Evolutionary conservation across 1,140 invertebrate species (phyloP).

Genomic region (Holcopasites calliopsidis): DNA sequence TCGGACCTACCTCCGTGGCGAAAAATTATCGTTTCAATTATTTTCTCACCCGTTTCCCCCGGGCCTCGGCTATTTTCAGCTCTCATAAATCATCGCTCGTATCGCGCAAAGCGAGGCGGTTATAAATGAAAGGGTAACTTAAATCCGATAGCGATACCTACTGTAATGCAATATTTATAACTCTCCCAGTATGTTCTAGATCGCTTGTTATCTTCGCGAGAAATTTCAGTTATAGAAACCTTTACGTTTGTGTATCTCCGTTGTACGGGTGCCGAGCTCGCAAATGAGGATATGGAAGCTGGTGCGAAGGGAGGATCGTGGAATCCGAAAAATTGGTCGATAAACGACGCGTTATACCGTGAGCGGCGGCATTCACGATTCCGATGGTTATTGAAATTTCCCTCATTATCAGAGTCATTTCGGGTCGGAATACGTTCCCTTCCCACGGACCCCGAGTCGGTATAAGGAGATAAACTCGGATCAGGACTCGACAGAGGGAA

Average conservation of each 20-base stretch:
- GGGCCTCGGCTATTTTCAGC: neutral
- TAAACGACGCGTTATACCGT: neutral
- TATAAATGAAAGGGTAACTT: too few relatives aligned
- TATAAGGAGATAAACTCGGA: slow-evolving; percentile 56
- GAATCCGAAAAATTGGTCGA: neutral
- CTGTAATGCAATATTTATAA: too few relatives aligned
- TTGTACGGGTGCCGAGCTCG: too few relatives aligned
- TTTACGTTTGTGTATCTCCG: too few relatives aligned
- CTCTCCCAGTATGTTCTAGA: too few relatives aligned
- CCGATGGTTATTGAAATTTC: slow-evolving; percentile 17
- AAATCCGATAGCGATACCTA: too few relatives aligned
- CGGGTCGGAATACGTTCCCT: slow-evolving; percentile 24
- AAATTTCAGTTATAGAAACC: too few relatives aligned
- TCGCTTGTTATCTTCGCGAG: too few relatives aligned
- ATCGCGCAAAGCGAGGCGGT: too few relatives aligned
- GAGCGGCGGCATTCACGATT: neutral
- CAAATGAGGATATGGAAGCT: too few relatives aligned
- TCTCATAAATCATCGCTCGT: too few relatives aligned
- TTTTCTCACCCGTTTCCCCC: neutral
- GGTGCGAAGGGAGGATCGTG: neutral
- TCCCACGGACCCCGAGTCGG: slow-evolving; percentile 16
- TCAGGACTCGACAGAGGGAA: slow-evolving; percentile 38
- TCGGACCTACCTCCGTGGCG: neutral
- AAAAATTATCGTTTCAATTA: neutral
- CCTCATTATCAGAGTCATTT: slow-evolving; percentile 38